A percentile compares a stretch with the other conserved stretches of the same genome.
Evolutionary conservation across 2,797 vertebrate genomes (phyloP).

Genomic region (Ctenosaura bakeri): DNA sequence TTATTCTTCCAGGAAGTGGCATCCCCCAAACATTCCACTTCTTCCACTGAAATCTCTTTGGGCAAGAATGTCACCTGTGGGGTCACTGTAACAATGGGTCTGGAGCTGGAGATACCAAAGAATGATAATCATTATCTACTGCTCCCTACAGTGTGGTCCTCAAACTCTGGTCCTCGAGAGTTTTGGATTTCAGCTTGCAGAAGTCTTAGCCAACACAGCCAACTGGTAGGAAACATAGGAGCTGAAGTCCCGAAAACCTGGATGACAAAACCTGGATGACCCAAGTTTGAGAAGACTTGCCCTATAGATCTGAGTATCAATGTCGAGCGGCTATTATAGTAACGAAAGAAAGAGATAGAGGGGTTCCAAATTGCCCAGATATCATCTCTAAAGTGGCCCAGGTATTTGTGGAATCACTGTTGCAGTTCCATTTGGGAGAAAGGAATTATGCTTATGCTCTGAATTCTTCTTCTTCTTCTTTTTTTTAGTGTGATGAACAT

Average conservation of each 20-base stretch:
- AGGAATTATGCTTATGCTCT: neutral
- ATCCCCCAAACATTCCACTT: conserved; percentile 71
- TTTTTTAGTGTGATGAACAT: neutral
- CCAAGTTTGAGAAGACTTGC: too few relatives aligned
- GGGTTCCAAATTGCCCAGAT: neutral
- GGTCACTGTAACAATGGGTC: conserved; percentile 77
- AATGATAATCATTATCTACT: neutral
- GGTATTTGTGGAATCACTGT: neutral
- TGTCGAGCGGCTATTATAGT: neutral
- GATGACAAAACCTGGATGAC: too few relatives aligned
- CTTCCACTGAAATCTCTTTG: conserved; percentile 76
- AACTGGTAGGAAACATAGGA: too few relatives aligned
- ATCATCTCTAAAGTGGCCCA: neutral
- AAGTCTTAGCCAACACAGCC: too few relatives aligned
- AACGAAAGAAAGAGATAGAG: neutral
- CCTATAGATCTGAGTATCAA: neutral
- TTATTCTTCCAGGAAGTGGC: conserved; percentile 38
- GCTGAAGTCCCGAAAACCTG: too few relatives aligned
- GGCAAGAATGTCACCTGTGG: conserved; percentile 74
- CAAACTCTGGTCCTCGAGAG: too few relatives aligned
- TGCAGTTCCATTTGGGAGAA: neutral
- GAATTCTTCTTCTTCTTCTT: too few relatives aligned
- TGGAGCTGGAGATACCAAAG: conserved; percentile 77
- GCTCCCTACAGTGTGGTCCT: too few relatives aligned
- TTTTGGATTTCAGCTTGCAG: too few relatives aligned